Evolutionary conservation across 2,797 vertebrate genomes (phyloP), one percentile per base, ranked within the genome.

Genomic region (Lacerta agilis): DNA sequence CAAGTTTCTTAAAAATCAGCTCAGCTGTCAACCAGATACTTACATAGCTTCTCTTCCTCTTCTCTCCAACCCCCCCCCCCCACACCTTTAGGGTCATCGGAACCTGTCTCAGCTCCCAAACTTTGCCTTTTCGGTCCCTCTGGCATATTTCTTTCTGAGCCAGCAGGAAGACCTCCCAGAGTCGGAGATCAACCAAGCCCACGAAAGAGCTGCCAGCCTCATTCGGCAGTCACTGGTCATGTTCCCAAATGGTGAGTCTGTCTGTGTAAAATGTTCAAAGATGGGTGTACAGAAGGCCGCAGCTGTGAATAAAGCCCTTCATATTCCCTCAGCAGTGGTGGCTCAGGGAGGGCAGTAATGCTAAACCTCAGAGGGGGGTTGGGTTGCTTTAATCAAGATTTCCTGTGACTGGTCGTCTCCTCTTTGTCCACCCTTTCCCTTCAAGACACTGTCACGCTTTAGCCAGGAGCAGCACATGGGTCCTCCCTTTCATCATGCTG

Each of bases 61-160:
- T 8, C 25, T 55, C 20, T 27, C 13, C 10, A 3, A 3, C 9
- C 0, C 45, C 17, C 72, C 36, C 5, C 8, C 17, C 72, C 36
- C 5, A 8, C 61, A 82, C 88, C 69, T 55, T 82, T 92, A 99
- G 99, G 97, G 96, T 79, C 98, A 98, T 96, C 97, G 98, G 92
- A 99, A 99, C 96, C 95, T 99, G 88, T 99, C 98, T 82, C 99
- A 99, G 97, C 98, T 99, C 92, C 99, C 99, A 86, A 99, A 99
- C 96, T 99, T 99, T 92, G 98, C 98, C 64, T 99, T 98, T 95
- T 99, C 99, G 0, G 97, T 98, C 79, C 98, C 99, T 0, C 96
- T 99, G 96, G 97, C 98, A 1, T 97, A 98, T 92, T 99, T 98
- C 94, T 97, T 98, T 83, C 96, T 98, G 92, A 98, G 98, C 95